phyloP scores from a whole-genome alignment of 2,797 vertebrate genomes.

The Apodemus agrarius region DNA sequence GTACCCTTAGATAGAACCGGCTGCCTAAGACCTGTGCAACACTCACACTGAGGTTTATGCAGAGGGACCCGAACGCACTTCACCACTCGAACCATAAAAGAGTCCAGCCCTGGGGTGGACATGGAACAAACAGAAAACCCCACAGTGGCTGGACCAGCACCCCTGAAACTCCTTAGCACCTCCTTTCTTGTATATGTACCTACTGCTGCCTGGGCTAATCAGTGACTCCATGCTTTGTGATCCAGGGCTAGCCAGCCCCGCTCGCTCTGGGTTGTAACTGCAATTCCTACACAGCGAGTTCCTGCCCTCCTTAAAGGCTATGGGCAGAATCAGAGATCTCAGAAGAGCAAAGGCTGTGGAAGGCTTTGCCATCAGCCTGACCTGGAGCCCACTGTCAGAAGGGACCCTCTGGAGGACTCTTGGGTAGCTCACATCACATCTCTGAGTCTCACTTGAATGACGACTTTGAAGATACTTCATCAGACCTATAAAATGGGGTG shows the following conservation, averaged over 20 bases:
- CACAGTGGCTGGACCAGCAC: background rate
- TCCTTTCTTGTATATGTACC: background rate
- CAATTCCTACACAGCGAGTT: background rate
- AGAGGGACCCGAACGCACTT: background rate
- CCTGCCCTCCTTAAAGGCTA: background rate
- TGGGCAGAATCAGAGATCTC: background rate
- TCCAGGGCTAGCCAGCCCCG: background rate
- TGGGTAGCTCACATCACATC: background rate
- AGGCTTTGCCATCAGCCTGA: background rate
- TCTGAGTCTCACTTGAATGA: background rate
- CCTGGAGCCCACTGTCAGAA: background rate
- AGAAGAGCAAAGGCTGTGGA: background rate
- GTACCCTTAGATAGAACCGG: background rate
- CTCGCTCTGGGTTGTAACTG: background rate
- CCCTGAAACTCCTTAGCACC: background rate
- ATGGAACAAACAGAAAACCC: background rate
- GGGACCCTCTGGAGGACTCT: background rate
- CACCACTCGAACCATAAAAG: background rate
- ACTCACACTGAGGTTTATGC: background rate
- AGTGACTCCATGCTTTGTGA: background rate
- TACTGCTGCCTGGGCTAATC: background rate
- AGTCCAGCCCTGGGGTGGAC: background rate
- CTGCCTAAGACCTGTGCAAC: background rate
- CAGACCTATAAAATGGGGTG: background rate
- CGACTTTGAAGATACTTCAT: background rate